Evolutionary conservation across 2,888 invertebrate species (phyloP).

Genomic region (Tipula unca): DNA sequence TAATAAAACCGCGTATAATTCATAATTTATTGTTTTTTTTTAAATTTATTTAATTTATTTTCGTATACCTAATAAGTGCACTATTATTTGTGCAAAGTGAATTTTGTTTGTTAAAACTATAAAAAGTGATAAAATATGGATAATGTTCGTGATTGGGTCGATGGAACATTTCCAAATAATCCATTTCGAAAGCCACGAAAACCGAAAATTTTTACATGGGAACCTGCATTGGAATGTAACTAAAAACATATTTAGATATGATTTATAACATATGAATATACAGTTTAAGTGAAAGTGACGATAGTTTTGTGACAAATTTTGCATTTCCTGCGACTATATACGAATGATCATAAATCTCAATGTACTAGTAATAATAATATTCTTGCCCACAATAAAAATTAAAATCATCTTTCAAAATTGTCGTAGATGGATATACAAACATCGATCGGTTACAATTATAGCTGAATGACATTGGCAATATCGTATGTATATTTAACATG

Average conservation of each 20-base stretch:
- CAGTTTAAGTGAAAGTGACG: background rate
- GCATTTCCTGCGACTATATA: background rate
- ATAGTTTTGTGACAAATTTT: background rate
- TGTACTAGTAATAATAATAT: background rate
- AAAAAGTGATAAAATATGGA: background rate
- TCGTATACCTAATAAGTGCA: background rate
- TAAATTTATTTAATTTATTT: too few species aligned
- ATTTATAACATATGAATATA: too few species aligned
- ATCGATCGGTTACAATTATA: background rate
- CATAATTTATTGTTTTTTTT: background rate
- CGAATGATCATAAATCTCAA: background rate
- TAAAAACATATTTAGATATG: background rate
- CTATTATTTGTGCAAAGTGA: background rate
- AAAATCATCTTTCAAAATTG: background rate
- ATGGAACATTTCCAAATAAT: conserved; percentile 3
- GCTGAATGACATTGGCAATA: background rate
- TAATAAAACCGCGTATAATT: background rate
- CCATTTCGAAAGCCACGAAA: background rate
- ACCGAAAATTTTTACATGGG: background rate
- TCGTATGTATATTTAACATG: background rate
- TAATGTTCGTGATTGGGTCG: background rate
- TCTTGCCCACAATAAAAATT: background rate
- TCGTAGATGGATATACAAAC: background rate
- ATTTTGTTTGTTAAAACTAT: background rate
- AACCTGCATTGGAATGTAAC: background rate